Evolutionary conservation across 2,888 invertebrate genomes (phyloP).

Genomic region (Litoditis marina): DNA sequence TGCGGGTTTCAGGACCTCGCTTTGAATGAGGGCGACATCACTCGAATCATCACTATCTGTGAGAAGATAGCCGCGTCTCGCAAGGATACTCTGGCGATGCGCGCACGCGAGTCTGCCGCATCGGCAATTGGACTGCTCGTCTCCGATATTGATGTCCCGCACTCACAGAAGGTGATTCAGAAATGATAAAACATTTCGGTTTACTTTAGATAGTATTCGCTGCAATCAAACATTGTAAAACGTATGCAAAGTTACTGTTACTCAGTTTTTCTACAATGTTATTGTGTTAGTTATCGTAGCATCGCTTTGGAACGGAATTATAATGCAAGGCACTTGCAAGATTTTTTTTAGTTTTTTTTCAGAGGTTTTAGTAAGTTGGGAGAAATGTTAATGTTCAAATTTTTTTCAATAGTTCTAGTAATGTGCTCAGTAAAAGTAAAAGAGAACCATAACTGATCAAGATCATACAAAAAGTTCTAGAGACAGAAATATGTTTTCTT

Average conservation of each 20-base stretch:
- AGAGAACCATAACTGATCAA: not conserved
- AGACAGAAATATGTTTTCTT: not conserved
- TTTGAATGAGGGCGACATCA: not conserved
- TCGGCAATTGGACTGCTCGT: constrained; percentile 22
- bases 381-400: too few species aligned
- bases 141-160: not conserved
- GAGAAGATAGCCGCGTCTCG: constrained; percentile 40
- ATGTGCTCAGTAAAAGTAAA: too few species aligned
- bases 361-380: too few species aligned
- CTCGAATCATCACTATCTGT: constrained; percentile 19
- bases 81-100: constrained; percentile 34
- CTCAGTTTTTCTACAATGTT: too few species aligned
- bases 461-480: not conserved
- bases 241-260: too few species aligned
- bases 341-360: too few species aligned
- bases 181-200: not conserved
- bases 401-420: too few species aligned
- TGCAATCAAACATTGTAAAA: too few species aligned
- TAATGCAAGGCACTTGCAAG: too few species aligned
- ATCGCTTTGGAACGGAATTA: too few species aligned
- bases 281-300: too few species aligned
- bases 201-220: too few species aligned
- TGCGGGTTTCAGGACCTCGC: not conserved
- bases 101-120: constrained; percentile 27
- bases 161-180: not conserved